Base-by-base conservation (phyloP, 2,113 vertebrate genomes). In the Nannospalax galili region DNA sequence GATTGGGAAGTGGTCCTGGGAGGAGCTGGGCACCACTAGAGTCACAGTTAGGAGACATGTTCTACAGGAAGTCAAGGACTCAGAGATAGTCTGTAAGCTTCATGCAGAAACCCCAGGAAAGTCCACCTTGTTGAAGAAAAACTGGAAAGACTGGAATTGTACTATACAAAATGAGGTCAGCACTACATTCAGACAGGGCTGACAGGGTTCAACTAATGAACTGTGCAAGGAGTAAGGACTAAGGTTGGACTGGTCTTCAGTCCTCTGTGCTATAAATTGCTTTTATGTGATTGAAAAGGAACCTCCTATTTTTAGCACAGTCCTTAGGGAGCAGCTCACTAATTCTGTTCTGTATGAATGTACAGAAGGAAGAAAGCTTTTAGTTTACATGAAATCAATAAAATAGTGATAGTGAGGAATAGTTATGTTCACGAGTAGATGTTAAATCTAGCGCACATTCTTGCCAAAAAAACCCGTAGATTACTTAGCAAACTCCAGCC, bases 371-470 rank as follows among this genome's bases (percentile, higher is more conserved):
- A 84, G 65, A 95, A 79, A 89, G 17, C 16, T 79, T 52, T 94
- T 93, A 35, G 14, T 73, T 94, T 89, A 87, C 56, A 84, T 35
- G 6, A 94, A 95, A 48, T 37, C 62, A 93, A 69, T 91, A 93
- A 96, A 94, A 93, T 67, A 11, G 65, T 92, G 91, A 93, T 67
- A 11, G 65, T 92, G 91, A 97, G 93, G 89, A 96, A 95, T 91
- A 37, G 88, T 95, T 85, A 94, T 17, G 35, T 30, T 89, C 89
- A 79, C n/a, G 42, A 95, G 86, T 92, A 95, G 90, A 92, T 91
- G 58, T 84, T 97, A 86, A 96, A 96, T 93, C 93, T 95, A 89
- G 35, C 74, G 30, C 65, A 64, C 26, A 28, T 48, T 70, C 30
- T 56, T 95, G 86, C 89, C 85, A 91, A 94, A 95, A 30, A 96